Base-by-base conservation (phyloP, 2,888 invertebrate genomes). In the Empis livida region DNA sequence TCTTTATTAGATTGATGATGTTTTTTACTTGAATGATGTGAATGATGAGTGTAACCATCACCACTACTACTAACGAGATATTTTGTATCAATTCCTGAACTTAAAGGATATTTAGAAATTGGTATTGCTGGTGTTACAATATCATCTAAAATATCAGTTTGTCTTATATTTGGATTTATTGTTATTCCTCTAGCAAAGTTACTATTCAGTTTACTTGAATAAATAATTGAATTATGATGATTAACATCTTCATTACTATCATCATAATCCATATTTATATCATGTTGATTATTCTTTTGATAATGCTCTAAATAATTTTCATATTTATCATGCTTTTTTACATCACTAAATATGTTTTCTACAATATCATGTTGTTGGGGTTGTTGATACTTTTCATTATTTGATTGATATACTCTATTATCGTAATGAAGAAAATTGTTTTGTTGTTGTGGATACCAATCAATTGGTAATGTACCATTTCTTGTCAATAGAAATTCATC, bases 221-320 rank as follows among this genome's bases (percentile, higher is more conserved):
- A 27, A 6, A 27, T 27, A 27, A 27, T 27, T 27, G 23, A 27
- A 8, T 27, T 5, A 27, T 17, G 13, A 17, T 17, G 17, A 13
- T 16, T 9, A 5, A 20, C 17, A 17, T 10, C 3, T 3, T 11
- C 16, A 17, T 39, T 13, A n/a, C 32, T 11, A 13, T 16, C 16
- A 37, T 37, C 37, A 15, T 10, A 2, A 38, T 17, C 16, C 4
- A 8, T 35, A 39, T 17, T 17, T 10, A 17, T 13, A 35, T 5
- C 11, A 37, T n/a, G 15, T 35, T 54, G 55, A 43, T 57, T 56
- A 23, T 56, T 52, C 1, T 56, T 61, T 42, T 62, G 62, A 50
- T 62, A 66, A 50, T 65, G 66, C 39, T 63, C 63, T 52, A 66
- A 58, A 54, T 66, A 66, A 54, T 57, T 63, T 45, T 66, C 65